Evolutionary conservation across 2,888 invertebrate genomes (phyloP).

Genomic region (Andrena haemorrhoa): DNA sequence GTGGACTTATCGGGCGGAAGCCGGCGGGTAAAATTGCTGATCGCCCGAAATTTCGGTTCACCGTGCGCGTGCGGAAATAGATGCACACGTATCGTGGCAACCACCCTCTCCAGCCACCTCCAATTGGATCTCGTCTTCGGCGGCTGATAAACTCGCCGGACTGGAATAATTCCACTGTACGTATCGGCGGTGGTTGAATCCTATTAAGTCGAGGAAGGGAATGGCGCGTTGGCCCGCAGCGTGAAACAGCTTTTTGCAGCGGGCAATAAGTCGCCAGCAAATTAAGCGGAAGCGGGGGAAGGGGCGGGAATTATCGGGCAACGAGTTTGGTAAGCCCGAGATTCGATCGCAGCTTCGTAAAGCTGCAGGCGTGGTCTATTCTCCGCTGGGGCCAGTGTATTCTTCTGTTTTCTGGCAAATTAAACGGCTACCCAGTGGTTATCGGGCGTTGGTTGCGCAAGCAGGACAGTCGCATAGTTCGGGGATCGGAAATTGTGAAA

Average conservation of each 20-base stretch:
- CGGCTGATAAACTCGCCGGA: slow-evolving; percentile 56
- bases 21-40: slow-evolving; percentile 28
- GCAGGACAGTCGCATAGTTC: not conserved
- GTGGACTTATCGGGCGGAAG: slow-evolving; percentile 28
- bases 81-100: slow-evolving; percentile 18
- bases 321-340: slow-evolving; percentile 59
- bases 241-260: slow-evolving; percentile 60
- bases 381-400: slow-evolving; percentile 4
- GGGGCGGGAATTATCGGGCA: slow-evolving; percentile 56
- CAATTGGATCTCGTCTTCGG: slow-evolving; percentile 55
- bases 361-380: slow-evolving; percentile 1
- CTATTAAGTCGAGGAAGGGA: slow-evolving; percentile 42
- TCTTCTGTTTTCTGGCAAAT: slow-evolving; percentile 25
- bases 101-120: not conserved
- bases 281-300: slow-evolving; percentile 58
- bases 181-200: slow-evolving; percentile 63
- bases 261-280: slow-evolving; percentile 63
- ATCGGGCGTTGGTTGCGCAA: not conserved
- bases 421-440: slow-evolving; percentile 10
- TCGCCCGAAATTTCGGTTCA: slow-evolving; percentile 30
- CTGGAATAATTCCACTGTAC: slow-evolving; percentile 60
- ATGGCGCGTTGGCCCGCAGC: slow-evolving; percentile 15
- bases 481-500: not conserved
- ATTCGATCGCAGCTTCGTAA: slow-evolving; percentile 49
- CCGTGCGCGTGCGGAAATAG: slow-evolving; percentile 29